Evolutionary conservation across 2,797 vertebrate genomes (phyloP).

Genomic region (Anabacerthia variegaticeps): DNA sequence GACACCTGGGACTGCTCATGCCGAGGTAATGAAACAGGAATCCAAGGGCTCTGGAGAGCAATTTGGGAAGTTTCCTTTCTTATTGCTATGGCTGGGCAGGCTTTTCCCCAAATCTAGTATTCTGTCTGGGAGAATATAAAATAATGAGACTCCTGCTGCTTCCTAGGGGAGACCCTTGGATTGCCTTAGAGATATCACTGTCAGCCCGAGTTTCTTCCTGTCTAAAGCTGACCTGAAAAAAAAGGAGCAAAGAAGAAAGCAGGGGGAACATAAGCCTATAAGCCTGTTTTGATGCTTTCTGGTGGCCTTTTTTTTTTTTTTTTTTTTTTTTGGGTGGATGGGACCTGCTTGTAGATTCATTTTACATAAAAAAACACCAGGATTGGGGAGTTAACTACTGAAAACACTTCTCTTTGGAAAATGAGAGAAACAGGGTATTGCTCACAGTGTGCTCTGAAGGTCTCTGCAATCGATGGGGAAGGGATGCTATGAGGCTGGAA

Average conservation of each 20-base stretch:
- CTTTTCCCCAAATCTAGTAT: slow-evolving; percentile 42
- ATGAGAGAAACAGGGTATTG: background rate
- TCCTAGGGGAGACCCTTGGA: slow-evolving; percentile 15
- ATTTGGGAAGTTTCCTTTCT: slow-evolving; percentile 41
- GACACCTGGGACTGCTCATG: background rate
- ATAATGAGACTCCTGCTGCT: slow-evolving; percentile 44
- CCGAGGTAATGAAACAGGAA: slow-evolving; percentile 37
- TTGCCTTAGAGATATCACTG: slow-evolving; percentile 40
- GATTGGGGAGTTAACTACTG: background rate
- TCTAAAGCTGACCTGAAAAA: slow-evolving; percentile 41
- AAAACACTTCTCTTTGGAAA: background rate
- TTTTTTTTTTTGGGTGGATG: rapidly evolving
- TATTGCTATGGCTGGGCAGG: background rate
- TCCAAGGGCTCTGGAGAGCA: background rate
- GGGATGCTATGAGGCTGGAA: background rate
- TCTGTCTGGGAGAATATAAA: slow-evolving; percentile 48
- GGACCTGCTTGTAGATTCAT: background rate
- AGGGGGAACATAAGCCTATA: background rate
- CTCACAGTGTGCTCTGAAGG: background rate
- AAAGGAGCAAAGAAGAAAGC: background rate
- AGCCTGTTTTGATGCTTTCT: background rate
- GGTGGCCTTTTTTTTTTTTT: background rate
- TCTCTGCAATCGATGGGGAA: background rate
- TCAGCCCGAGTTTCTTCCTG: background rate
- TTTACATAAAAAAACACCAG: background rate